phyloP scores from a whole-genome alignment of 2,113 vertebrate species.

The Fulica atra region DNA sequence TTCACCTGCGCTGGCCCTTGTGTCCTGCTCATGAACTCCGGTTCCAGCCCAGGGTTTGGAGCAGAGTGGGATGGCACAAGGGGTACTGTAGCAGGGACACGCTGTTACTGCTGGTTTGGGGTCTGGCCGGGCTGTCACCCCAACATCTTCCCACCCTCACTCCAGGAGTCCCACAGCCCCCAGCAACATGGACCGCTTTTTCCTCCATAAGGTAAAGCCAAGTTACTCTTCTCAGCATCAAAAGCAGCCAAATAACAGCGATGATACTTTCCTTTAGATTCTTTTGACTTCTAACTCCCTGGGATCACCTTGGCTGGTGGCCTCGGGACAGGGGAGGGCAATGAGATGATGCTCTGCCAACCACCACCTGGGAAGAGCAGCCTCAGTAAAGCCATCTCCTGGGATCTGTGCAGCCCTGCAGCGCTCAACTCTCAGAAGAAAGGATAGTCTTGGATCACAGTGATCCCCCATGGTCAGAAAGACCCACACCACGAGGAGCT shows the following conservation, averaged over 20 bases:
- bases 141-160: neutral
- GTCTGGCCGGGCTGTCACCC: neutral
- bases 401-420: neutral
- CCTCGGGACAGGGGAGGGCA: neutral
- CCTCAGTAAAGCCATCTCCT: neutral
- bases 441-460: neutral
- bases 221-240: neutral
- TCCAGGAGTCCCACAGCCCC: neutral
- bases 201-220: neutral
- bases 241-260: neutral
- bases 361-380: neutral
- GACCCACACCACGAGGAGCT: neutral
- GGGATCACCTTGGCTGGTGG: neutral
- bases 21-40: neutral
- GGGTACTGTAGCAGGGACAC: neutral
- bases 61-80: neutral
- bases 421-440: fast-evolving
- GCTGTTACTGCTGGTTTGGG: neutral
- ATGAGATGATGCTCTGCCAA: neutral
- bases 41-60: neutral
- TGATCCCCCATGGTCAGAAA: neutral
- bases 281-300: neutral
- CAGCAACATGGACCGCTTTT: neutral
- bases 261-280: neutral
- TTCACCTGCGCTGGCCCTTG: neutral